These are phyloP conservation scores for Rotaria magnacalcarata DNA, from an alignment of 2,888 invertebrate genomes.

Conservation along the genomic window DNA sequence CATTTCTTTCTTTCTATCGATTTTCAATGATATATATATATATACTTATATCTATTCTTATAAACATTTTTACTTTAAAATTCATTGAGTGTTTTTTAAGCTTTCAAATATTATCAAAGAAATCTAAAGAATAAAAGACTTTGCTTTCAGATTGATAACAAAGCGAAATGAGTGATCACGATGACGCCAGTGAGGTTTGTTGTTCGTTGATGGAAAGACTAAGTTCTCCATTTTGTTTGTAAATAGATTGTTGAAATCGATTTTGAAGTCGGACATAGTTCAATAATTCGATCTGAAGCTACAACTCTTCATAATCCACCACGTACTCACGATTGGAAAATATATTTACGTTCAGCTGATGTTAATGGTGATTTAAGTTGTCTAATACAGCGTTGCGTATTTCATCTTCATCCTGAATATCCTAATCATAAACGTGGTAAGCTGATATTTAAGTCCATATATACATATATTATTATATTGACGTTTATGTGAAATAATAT, in stretches of 20 bases:
- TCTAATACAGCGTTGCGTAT: slow-evolving; percentile 19
- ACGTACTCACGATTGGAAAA: slow-evolving; percentile 27
- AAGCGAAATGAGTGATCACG: not conserved
- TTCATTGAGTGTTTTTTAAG: no score
- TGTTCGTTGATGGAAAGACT: not conserved
- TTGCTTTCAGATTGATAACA: not conserved
- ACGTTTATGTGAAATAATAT: not conserved
- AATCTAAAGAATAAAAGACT: not conserved
- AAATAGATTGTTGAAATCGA: not conserved
- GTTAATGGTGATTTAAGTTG: slow-evolving; percentile 21
- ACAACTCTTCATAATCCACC: not conserved
- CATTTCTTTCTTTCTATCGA: not conserved
- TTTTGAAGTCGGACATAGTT: slow-evolving; percentile 33
- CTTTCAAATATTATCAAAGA: not conserved
- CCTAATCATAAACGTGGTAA: not conserved
- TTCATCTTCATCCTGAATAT: slow-evolving; percentile 17
- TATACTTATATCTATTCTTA: not conserved
- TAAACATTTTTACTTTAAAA: no score
- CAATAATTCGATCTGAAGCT: not conserved
- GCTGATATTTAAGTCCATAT: no score
- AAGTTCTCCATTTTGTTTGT: not conserved
- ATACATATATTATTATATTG: not conserved
- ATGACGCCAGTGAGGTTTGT: not conserved
- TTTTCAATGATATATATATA: not conserved
- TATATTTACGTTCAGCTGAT: not conserved